Percentiles rank a stretch among this genome's conserved stretches.
phyloP scores from a whole-genome alignment of 2,888 invertebrate species.

The Stenchaetothrips biformis region DNA sequence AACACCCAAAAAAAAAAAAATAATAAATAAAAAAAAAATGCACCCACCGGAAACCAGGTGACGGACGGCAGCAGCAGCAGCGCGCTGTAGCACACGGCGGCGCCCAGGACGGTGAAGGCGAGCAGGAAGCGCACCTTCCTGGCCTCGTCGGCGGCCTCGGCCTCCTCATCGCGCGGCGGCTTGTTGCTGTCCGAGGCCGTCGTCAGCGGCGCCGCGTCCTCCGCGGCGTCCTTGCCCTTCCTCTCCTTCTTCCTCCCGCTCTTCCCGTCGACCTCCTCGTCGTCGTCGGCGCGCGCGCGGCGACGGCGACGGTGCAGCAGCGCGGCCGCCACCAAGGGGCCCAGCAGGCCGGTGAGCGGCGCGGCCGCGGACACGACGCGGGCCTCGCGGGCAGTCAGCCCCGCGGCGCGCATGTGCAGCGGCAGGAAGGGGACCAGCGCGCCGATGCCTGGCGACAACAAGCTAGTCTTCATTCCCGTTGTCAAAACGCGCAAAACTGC shows the following conservation, averaged over 20 bases:
- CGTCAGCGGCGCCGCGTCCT: background rate
- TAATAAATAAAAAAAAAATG: background rate
- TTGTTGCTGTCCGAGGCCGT: background rate
- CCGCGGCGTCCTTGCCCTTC: background rate
- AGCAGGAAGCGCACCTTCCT: conserved; percentile 63
- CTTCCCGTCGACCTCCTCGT: conserved; percentile 31
- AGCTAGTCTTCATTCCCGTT: too few species aligned
- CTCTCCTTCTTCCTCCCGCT: background rate
- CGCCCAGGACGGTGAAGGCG: conserved; percentile 60
- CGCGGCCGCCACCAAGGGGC: conserved; percentile 71
- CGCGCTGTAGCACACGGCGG: conserved; percentile 63
- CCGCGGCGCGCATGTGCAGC: conserved; percentile 68
- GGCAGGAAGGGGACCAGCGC: conserved; percentile 77
- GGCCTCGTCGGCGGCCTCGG: background rate
- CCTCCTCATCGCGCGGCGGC: background rate
- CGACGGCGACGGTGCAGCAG: conserved; percentile 67
- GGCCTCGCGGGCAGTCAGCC: conserved; percentile 67
- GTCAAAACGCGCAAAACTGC: too few species aligned
- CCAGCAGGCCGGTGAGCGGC: conserved; percentile 71
- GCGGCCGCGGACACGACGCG: conserved; percentile 73
- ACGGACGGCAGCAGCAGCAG: conserved; percentile 63
- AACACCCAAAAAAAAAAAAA: too few species aligned
- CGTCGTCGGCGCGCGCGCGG: conserved; percentile 48
- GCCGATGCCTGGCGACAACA: conserved; percentile 60
- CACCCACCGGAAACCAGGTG: conserved; percentile 46